phyloP scores from a whole-genome alignment of 2,797 vertebrate genomes.

The Diglossa cyanea region DNA sequence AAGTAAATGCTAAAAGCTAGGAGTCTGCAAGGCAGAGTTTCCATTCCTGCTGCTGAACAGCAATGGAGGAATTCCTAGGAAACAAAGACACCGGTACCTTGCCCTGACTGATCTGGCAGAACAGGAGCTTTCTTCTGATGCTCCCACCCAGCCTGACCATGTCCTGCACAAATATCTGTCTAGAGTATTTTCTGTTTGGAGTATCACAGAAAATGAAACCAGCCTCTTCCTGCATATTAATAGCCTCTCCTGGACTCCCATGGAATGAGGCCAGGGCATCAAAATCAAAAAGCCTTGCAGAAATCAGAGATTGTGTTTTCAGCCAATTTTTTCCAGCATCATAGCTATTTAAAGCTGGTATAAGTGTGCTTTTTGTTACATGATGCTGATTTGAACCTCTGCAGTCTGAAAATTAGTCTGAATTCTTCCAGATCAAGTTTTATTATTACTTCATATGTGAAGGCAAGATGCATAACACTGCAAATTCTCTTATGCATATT shows the following conservation, averaged over 20 bases:
- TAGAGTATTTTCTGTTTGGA: not conserved
- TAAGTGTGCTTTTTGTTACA: not conserved
- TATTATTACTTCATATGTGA: not conserved
- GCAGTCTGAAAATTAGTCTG: not conserved
- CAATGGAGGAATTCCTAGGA: not conserved
- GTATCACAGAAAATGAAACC: not conserved
- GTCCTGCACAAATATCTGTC: not conserved
- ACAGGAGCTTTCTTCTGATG: not conserved
- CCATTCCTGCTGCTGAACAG: not conserved
- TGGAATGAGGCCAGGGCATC: not conserved
- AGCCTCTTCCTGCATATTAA: not conserved
- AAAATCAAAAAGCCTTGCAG: not conserved
- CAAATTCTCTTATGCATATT: not conserved
- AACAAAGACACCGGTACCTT: not conserved
- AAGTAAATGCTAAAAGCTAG: slow-evolving; percentile 33
- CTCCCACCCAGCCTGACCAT: not conserved
- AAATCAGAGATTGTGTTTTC: not conserved
- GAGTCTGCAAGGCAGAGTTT: not conserved
- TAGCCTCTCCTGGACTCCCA: not conserved
- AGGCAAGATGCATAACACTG: not conserved
- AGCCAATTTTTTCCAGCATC: not conserved
- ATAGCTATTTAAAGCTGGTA: not conserved
- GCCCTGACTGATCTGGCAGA: not conserved
- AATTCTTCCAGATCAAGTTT: not conserved
- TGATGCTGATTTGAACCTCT: not conserved